Percentiles rank a stretch among this genome's conserved stretches.
Conservation (phyloP, 2,113 vertebrate species). For the Podiceps cristatus region DNA sequence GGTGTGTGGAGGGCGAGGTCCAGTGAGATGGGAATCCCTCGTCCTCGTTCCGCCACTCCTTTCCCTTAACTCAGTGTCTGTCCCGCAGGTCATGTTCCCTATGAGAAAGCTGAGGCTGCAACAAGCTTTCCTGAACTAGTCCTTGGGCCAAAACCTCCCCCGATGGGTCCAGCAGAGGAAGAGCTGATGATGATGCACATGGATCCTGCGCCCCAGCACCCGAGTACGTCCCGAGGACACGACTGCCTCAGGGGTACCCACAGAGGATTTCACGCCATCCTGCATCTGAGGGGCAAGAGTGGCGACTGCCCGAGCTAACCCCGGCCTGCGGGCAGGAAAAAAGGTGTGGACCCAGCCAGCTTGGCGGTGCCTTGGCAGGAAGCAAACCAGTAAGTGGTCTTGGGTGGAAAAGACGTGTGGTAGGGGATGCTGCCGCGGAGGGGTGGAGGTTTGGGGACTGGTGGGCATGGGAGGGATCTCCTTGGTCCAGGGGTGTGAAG, state of each 20-base stretch:
- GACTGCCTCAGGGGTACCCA: fast-evolving
- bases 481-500: fast-evolving
- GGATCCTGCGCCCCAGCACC: fast-evolving
- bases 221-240: fast-evolving
- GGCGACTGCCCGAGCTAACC: fast-evolving
- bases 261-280: fast-evolving
- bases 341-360: fast-evolving
- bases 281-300: fast-evolving
- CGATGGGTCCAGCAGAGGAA: fast-evolving
- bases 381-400: not conserved
- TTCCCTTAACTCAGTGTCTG: not conserved
- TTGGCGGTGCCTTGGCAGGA: fast-evolving
- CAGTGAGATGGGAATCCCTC: fast-evolving
- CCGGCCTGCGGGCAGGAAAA: fast-evolving
- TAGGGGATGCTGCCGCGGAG: not conserved
- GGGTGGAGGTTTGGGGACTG: not conserved
- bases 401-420: fast-evolving
- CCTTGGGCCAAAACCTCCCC: fast-evolving
- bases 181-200: fast-evolving
- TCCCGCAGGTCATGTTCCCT: not conserved
- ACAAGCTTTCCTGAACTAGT: fast-evolving
- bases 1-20: fast-evolving
- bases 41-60: fast-evolving
- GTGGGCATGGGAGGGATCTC: not conserved
- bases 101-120: not conserved